These are phyloP conservation scores for Noctilio leporinus DNA, from an alignment of 2,113 vertebrate species.

Conservation along the genomic window DNA sequence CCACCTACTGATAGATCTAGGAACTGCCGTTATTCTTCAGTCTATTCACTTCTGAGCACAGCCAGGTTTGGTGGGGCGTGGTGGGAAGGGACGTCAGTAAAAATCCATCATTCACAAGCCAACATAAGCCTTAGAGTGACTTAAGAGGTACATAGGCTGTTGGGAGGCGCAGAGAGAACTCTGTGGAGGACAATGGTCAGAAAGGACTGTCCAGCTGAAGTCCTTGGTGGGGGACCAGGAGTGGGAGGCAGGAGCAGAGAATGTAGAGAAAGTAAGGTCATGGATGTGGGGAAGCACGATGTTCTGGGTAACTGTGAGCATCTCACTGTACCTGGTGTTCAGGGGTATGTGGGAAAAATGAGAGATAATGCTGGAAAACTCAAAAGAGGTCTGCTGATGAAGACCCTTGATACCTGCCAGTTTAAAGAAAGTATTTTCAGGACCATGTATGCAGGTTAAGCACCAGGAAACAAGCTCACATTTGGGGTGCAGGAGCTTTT, in stretches of 20 bases:
- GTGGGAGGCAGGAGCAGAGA: not conserved
- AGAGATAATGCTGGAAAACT: not conserved
- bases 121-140: not conserved
- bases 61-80: not conserved
- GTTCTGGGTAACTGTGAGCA: accelerated
- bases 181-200: not conserved
- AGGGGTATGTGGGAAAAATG: not conserved
- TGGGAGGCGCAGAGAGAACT: not conserved
- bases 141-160: not conserved
- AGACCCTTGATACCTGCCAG: not conserved
- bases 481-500: not conserved
- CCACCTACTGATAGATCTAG: constrained; percentile 6
- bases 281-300: not conserved
- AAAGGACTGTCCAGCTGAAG: not conserved
- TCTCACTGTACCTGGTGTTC: not conserved
- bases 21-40: not conserved
- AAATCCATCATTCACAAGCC: not conserved
- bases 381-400: not conserved
- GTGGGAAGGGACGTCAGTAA: not conserved
- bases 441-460: not conserved
- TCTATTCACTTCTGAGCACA: not conserved
- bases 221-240: not conserved
- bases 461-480: not conserved
- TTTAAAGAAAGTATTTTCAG: not conserved
- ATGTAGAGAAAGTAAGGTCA: not conserved